Base-by-base conservation (phyloP, 2,113 vertebrate species). In the Struthio camelus region DNA sequence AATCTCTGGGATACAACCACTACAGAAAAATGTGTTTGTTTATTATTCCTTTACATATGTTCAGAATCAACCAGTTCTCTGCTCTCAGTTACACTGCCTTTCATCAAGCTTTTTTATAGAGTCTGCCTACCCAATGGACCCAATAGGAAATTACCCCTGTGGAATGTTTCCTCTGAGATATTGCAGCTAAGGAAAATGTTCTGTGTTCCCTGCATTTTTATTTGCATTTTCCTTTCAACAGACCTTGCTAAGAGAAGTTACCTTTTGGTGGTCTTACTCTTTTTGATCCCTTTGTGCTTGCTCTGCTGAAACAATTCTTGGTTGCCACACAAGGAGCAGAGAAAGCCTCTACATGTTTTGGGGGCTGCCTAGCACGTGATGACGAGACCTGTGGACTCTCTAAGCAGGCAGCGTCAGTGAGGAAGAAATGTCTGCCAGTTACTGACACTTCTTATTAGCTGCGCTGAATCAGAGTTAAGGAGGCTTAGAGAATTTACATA, bases 71-170 rank as follows among this genome's bases (percentile, higher is more conserved):
- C 85, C 71, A 30, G 34, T 80, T 92, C 10, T 4, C 50, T 72
- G 6, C 51, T 80, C 50, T 89, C 59, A 62, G 7, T 89, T 93
- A 27, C 7, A 15, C 24, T 78, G 76, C 70, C 59, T 94, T 93
- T 91, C 87, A 89, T 89, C 72, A 59, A 59, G 36, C 58, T 72
- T 94, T 94, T 92, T 90, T 73, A 14, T 66, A 20, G 42, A 81
- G 86, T 86, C 48, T 93, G 76, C 25, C 61, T 95, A 28, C 14
- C 61, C 80, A 71, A 30, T 32, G 76, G 48, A 30, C 77, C 81
- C 70, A 67, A 69, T 76, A 32, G 81, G 56, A 76, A 94, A 77
- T 87, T 54, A 79, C 23, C 25, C 71, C 44, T 44, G 22, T 51
- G 70, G 70, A 92, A 89, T 85, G 44, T 77, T 94, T 72, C 78